Percentiles rank a stretch among this genome's conserved stretches.
Evolutionary conservation across 2,113 vertebrate species (phyloP).

Genomic region (Takifugu flavidus): DNA sequence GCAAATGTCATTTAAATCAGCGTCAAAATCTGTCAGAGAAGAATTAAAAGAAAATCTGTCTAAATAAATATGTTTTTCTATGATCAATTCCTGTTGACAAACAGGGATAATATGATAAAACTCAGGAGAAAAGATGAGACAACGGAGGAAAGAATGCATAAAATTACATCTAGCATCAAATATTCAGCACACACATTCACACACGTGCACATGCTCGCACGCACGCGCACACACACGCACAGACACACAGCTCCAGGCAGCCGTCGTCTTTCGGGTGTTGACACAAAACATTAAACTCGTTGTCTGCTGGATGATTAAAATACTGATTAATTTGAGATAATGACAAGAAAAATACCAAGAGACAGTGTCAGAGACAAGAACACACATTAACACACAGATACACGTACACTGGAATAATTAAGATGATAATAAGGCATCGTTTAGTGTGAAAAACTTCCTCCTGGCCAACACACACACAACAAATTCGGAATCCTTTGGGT

Average conservation of each 20-base stretch:
- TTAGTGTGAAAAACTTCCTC: constrained; percentile 64
- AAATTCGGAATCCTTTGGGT: background rate
- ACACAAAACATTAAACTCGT: constrained; percentile 75
- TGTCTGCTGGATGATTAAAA: constrained; percentile 73
- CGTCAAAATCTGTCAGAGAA: background rate
- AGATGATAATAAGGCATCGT: constrained; percentile 70
- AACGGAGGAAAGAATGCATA: constrained; percentile 16
- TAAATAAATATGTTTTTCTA: no score
- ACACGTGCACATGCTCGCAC: background rate
- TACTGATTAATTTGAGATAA: constrained; percentile 73
- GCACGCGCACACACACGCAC: constrained; percentile 25
- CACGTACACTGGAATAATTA: constrained; percentile 66
- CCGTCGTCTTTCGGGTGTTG: constrained; percentile 39
- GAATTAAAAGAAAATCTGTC: no score
- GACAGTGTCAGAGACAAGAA: constrained; percentile 61
- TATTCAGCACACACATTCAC: background rate
- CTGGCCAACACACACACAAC: constrained; percentile 31
- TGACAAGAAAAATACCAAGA: constrained; percentile 65
- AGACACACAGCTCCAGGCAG: constrained; percentile 73
- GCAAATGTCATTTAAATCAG: background rate
- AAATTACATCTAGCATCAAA: background rate
- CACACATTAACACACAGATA: constrained; percentile 41
- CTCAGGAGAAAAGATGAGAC: background rate
- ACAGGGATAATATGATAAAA: background rate
- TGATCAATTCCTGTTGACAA: no score